Evolutionary conservation across 2,113 vertebrate genomes (phyloP).

Genomic region (Zapornia atra): DNA sequence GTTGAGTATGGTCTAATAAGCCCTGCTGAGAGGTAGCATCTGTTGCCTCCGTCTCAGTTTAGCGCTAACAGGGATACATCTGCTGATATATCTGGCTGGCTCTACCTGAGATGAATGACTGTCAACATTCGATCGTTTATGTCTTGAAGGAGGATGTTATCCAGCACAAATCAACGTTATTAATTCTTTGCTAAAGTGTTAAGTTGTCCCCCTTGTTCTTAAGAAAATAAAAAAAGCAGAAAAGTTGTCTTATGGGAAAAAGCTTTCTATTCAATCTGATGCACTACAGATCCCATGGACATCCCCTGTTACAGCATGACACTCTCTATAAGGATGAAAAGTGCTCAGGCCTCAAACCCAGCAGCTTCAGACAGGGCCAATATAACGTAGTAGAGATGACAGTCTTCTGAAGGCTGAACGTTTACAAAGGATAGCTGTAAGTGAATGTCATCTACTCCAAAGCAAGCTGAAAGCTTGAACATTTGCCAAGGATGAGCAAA

Average conservation of each 20-base stretch:
- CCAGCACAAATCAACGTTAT: not conserved
- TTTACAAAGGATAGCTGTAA: not conserved
- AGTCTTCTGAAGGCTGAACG: not conserved
- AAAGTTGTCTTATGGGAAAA: not conserved
- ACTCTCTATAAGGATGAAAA: not conserved
- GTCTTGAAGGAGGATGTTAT: not conserved
- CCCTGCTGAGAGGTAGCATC: slow-evolving; percentile 34
- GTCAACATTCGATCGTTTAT: rapidly evolving
- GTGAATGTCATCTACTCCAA: not conserved
- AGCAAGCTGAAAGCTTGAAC: slow-evolving; percentile 21
- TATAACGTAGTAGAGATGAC: not conserved
- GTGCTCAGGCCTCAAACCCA: not conserved
- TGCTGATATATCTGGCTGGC: slow-evolving; percentile 9
- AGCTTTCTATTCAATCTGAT: not conserved
- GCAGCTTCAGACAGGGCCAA: not conserved
- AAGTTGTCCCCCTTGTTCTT: not conserved
- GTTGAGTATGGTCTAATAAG: not conserved
- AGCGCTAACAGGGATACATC: not conserved
- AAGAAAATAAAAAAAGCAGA: not conserved
- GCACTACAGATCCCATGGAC: rapidly evolving
- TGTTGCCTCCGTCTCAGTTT: not conserved
- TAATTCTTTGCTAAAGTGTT: not conserved
- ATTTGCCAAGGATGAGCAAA: slow-evolving; percentile 33
- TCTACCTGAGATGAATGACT: not conserved
- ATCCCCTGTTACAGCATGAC: not conserved